Conservation (phyloP, 2,797 vertebrate species). For the Novumbra hubbsi region DNA sequence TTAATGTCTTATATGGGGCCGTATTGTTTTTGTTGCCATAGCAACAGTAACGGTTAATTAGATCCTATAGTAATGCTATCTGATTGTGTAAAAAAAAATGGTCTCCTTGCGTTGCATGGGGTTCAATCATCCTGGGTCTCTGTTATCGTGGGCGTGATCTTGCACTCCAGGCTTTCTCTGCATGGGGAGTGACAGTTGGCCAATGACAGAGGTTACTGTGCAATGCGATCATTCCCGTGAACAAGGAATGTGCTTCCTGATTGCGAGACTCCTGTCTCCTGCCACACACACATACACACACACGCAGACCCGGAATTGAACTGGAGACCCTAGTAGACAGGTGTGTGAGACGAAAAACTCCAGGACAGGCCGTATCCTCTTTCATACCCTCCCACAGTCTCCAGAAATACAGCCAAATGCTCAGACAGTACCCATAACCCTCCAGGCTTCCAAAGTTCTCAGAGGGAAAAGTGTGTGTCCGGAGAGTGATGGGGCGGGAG, state of each 20-base stretch:
- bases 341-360: conserved; percentile 50
- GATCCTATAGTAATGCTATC: neutral
- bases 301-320: conserved; percentile 63
- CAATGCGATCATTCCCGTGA: conserved; percentile 65
- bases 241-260: conserved; percentile 71
- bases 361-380: conserved; percentile 56
- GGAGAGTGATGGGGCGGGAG: neutral
- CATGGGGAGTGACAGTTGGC: neutral
- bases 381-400: conserved; percentile 60
- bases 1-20: neutral
- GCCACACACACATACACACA: conserved; percentile 30
- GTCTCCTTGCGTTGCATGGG: neutral
- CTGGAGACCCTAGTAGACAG: conserved; percentile 66
- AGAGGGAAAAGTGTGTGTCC: conserved; percentile 21
- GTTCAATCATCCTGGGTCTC: neutral
- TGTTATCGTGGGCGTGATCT: neutral
- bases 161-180: neutral
- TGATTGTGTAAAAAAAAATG: neutral
- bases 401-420: conserved; percentile 65
- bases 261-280: conserved; percentile 65
- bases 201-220: conserved; percentile 32
- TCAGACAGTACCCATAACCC: conserved; percentile 68
- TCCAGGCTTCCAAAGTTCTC: no score
- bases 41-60: neutral
- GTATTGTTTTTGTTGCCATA: neutral